Evolutionary conservation across 2,888 invertebrate genomes (phyloP), one percentile per base, ranked within the genome.

Genomic region (Troilus luridus): DNA sequence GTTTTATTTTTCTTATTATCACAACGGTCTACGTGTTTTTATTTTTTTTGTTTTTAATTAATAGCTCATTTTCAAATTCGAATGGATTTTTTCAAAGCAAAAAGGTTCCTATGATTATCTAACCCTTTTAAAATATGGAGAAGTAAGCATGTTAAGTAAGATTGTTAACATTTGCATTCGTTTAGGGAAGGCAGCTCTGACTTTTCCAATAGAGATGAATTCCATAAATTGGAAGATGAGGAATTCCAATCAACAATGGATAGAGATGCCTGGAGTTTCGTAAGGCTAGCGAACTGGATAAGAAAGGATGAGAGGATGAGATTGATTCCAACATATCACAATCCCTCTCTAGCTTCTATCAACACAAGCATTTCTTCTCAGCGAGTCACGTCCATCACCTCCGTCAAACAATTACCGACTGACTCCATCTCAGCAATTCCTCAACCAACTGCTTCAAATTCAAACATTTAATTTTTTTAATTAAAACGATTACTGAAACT

Each of bases 171-270:
- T 72, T 17, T 72, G 14, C 6, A 67, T 72, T 72, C 72, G 1
- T 41, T 41, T 17, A 27, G 14, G 1, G 27, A 19, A 41, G 11
- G 1, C 12, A 0, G 24, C 24, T 67, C 5, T 24, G 11, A 64
- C 10, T n/a, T 24, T 67, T 10, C 14, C 17, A 41, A 77, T 77
- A 41, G 27, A 77, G 67, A 19, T 77, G 41, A 77, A 41, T 77
- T 77, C 72, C 41, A 77, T 14, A 56, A n/a, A 85, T 12, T 85
- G 85, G 56, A 56, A 85, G 56, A 56, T 85, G 85, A 85, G 85
- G 56, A 85, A 85, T 85, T 85, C 56, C 85, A 85, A 85, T 58
- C 85, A 58, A 56, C n/a, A 56, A 11, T n/a, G 85, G 85, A 56
- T 19, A 9, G 11, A 85, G 56, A 21, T 56, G 54, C 21, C 10